Conservation (phyloP, 2,888 invertebrate genomes). For the Chromoteleia sp. region DNA sequence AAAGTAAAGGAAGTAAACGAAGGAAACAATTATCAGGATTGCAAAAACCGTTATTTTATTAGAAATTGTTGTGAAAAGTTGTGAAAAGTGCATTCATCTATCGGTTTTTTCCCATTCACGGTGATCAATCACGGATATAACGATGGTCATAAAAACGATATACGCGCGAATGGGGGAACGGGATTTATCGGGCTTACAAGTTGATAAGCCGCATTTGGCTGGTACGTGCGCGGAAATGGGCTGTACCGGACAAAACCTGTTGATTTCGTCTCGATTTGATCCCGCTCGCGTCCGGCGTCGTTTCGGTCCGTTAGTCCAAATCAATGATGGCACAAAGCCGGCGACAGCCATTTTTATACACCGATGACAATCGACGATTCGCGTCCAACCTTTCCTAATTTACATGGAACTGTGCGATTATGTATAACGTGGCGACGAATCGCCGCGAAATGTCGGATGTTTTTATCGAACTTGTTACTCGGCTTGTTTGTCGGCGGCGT, state of each 20-base stretch:
- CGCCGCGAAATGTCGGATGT: not conserved
- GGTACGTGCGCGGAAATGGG: conserved; percentile 60
- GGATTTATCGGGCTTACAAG: conserved; percentile 73
- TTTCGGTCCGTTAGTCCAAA: conserved; percentile 39
- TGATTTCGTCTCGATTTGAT: conserved; percentile 72
- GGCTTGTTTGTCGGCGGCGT: conserved; percentile 12
- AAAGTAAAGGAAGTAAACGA: too few species aligned
- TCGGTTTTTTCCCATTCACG: not conserved
- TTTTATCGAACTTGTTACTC: conserved; percentile 31
- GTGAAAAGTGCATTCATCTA: not conserved
- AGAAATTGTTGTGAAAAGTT: too few species aligned
- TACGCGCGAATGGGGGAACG: conserved; percentile 37
- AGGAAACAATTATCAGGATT: too few species aligned
- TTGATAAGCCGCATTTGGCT: conserved; percentile 72
- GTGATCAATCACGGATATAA: conserved; percentile 47
- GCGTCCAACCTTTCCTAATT: conserved; percentile 15
- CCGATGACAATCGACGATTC: conserved; percentile 26
- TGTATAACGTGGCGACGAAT: conserved; percentile 13
- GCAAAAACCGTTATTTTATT: too few species aligned
- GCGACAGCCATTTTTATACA: conserved; percentile 26
- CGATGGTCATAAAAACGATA: conserved; percentile 52
- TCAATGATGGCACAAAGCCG: conserved; percentile 36
- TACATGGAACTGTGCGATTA: conserved; percentile 36
- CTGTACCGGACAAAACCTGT: conserved; percentile 73
- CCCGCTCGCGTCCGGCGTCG: conserved; percentile 47